Conservation (phyloP, 2,797 vertebrate genomes). For the Lepilemur ruficaudatus region DNA sequence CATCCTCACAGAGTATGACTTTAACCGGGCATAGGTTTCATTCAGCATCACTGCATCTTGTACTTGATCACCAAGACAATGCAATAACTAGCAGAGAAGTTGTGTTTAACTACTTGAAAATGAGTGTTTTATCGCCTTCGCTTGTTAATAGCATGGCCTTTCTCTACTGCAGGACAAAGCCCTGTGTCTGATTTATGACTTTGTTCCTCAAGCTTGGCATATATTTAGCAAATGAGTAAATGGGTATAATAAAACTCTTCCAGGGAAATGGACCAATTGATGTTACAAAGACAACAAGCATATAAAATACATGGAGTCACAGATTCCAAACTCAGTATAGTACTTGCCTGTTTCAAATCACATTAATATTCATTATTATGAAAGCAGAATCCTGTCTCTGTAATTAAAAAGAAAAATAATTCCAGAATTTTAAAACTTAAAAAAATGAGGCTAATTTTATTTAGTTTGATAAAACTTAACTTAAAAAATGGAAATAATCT, state of each 20-base stretch:
- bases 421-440: not conserved
- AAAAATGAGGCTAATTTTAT: not conserved
- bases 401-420: not conserved
- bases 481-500: not conserved
- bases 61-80: not conserved
- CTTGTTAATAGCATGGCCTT: not conserved
- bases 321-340: not conserved
- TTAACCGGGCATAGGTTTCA: not conserved
- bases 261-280: not conserved
- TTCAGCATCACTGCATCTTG: not conserved
- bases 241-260: not conserved
- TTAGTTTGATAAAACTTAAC: not conserved
- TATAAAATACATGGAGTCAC: not conserved
- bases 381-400: not conserved
- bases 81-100: not conserved
- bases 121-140: not conserved
- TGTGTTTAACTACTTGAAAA: conserved; percentile 2
- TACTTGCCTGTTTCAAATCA: not conserved
- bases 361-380: not conserved
- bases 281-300: not conserved
- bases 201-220: not conserved
- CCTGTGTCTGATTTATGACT: not conserved
- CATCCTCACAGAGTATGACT: not conserved
- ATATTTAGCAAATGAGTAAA: conserved; percentile 29
- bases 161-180: not conserved